These are phyloP conservation scores for Schizotus pectinicornis DNA, from an alignment of 2,888 invertebrate genomes.

Conservation along the genomic window DNA sequence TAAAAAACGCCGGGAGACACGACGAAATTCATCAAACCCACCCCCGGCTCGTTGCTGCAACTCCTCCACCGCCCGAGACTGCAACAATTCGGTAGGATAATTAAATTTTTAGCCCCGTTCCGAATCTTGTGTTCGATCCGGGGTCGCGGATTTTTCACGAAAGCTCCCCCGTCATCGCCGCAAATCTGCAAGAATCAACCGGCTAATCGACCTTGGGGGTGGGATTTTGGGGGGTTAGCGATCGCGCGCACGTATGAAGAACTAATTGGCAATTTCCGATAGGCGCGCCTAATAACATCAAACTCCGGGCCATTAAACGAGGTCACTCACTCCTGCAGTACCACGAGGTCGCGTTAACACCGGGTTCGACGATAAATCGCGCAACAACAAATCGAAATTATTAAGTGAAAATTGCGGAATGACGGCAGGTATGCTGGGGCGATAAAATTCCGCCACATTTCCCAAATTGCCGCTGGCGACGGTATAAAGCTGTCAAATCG, in stretches of 20 bases:
- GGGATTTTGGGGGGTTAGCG: constrained; percentile 15
- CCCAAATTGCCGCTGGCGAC: constrained; percentile 4
- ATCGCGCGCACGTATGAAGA: constrained; percentile 34
- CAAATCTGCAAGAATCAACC: constrained; percentile 15
- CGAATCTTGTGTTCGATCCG: no score
- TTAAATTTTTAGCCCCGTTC: no score
- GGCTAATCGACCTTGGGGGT: constrained; percentile 7
- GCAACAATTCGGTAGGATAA: no score
- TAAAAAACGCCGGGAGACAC: constrained; percentile 9
- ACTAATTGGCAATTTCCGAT: constrained; percentile 53
- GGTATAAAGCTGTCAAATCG: constrained; percentile 19
- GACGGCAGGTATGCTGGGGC: constrained; percentile 6
- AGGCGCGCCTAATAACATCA: constrained; percentile 48
- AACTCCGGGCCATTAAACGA: constrained; percentile 38
- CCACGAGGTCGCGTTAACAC: constrained; percentile 23
- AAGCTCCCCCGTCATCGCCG: no score
- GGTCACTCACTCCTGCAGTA: constrained; percentile 40
- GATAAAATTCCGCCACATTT: constrained; percentile 18
- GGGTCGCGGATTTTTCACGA: no score
- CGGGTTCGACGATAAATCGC: constrained; percentile 19
- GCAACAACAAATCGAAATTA: constrained; percentile 18
- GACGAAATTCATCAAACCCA: constrained; percentile 7
- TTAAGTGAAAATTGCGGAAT: constrained; percentile 7
- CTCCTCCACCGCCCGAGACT: no score
- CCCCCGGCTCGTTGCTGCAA: neutral